Percentiles rank a stretch among this genome's conserved stretches.
Evolutionary conservation across 2,888 invertebrate species (phyloP).

Genomic region (Nipponacmea schrenckii): DNA sequence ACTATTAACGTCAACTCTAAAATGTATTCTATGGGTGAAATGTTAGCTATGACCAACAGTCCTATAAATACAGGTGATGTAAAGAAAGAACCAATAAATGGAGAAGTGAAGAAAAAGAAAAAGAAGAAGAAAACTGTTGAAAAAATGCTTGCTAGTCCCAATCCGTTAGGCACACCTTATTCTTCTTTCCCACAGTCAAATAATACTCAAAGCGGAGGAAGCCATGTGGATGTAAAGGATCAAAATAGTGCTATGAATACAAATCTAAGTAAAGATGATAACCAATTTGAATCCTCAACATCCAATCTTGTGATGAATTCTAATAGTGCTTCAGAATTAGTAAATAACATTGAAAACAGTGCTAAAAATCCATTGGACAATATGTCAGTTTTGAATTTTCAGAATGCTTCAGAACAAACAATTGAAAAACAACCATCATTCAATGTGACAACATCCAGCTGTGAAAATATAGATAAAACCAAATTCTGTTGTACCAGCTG

Average conservation of each 20-base stretch:
- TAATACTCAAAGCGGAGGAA: slow-evolving; percentile 8
- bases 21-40: neutral
- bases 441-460: neutral
- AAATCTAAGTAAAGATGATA: neutral
- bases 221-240: slow-evolving; percentile 10
- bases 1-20: slow-evolving; percentile 3
- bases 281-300: neutral
- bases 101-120: slow-evolving; percentile 19
- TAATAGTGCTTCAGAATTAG: neutral
- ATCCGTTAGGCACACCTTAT: neutral
- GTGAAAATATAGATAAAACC: neutral
- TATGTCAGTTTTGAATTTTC: neutral
- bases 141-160: neutral
- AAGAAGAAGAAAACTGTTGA: slow-evolving; percentile 17
- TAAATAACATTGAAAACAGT: neutral
- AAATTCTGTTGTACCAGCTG: slow-evolving; percentile 36
- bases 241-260: neutral
- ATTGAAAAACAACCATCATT: neutral
- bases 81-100: slow-evolving; percentile 3
- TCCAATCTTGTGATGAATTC: neutral
- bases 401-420: neutral
- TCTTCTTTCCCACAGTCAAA: slow-evolving; percentile 8
- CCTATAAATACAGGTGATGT: neutral
- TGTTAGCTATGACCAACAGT: neutral
- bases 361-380: neutral